These are phyloP conservation scores for Crocidura indochinensis DNA, from an alignment of 2,797 vertebrate genomes.

Conservation along the genomic window DNA sequence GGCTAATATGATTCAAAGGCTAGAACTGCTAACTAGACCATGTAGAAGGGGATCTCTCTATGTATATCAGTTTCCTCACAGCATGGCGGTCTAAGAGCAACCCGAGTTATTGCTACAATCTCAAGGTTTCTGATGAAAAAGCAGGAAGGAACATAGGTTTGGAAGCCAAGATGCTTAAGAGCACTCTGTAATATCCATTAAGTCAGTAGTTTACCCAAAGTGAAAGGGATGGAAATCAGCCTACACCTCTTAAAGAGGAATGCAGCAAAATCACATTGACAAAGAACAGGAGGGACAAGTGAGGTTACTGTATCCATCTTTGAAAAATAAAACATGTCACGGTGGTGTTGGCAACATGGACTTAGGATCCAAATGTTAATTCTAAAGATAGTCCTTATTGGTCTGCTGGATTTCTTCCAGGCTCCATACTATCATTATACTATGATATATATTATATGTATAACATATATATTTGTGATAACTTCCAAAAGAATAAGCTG, in stretches of 20 bases:
- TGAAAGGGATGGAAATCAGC: neutral
- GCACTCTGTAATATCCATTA: neutral
- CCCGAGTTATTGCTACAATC: neutral
- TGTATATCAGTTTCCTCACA: constrained; percentile 8
- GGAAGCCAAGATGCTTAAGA: neutral
- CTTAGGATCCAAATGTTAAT: constrained; percentile 56
- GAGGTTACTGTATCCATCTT: neutral
- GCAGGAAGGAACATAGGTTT: neutral
- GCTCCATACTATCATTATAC: neutral
- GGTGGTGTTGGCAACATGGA: neutral
- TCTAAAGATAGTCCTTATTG: neutral
- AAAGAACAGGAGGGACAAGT: neutral
- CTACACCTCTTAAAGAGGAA: neutral
- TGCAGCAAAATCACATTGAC: neutral
- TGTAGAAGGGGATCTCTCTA: too few species aligned
- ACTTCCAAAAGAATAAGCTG: constrained; percentile 37
- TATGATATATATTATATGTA: neutral
- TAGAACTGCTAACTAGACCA: neutral
- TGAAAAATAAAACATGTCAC: constrained; percentile 40
- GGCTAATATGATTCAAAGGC: neutral
- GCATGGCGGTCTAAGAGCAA: neutral
- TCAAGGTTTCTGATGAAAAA: constrained; percentile 10
- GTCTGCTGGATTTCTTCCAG: neutral
- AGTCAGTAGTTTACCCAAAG: neutral
- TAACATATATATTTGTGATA: neutral